Base-by-base conservation (phyloP, 1,140 invertebrate genomes). In the Caenorhabditis remanei region DNA sequence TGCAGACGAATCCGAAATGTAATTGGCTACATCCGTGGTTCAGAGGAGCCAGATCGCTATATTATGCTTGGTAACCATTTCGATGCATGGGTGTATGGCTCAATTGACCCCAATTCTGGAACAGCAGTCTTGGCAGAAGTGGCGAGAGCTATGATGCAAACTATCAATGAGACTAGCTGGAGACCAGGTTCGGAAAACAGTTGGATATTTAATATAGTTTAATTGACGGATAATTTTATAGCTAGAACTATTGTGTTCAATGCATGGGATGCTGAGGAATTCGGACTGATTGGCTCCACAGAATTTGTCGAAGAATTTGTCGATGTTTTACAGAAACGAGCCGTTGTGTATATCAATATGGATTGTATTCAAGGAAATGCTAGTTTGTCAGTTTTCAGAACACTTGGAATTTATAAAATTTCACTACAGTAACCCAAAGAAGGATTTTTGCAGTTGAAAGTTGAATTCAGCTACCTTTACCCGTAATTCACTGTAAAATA, bases 41-140 rank as follows among this genome's bases (percentile, higher is more conserved):
- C 41, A n/a, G 87, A 88, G 19, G 89, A 90, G 46, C 86, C 86
- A 87, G 94, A 94, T 90, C 89, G 94, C 5, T 95, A 94, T 90
- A 92, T 95, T 24, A 91, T 95, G 50, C 87, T 95, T 19, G 94
- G 94, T 9, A 94, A 94, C 87, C 94, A 95, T 88, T 91, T 94
- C 84, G 95, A 95, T 91, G 93, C 94, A 40, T 95, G 94, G 94
- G 93, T 93, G 16, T 94, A 93, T 89, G 91, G 91, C 6, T 82
- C 90, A 9, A 86, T 93, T 16, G 91, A 92, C 86, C 91, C 91
- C 1, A 93, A 93, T 85, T 89, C 87, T 82, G 91, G 94, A 2
- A 94, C 94, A 14, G 94, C 94, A 7, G 92, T 92, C 6, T 86
- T 95, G 58, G 90, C 94, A 19, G 94, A 95, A 91, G 87, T 95